Evolutionary conservation across 35 echinoderm and acorn worm species (phyloP).

Genomic region (Strongylocentrotus purpuratus): DNA sequence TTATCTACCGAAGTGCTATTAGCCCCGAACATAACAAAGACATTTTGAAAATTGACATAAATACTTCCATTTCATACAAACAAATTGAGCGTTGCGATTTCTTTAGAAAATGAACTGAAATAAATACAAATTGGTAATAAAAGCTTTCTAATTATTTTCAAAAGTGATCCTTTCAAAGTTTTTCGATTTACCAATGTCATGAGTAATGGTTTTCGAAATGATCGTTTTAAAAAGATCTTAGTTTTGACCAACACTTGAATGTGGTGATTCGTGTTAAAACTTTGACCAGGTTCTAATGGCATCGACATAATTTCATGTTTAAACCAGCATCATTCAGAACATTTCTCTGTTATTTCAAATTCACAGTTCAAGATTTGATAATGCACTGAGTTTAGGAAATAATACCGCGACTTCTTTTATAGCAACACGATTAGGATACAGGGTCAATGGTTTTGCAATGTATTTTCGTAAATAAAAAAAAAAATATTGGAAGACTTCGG

Average conservation of each 20-base stretch:
- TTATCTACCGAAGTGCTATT: not conserved
- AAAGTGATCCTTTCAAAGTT: not conserved
- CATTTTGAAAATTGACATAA: not conserved
- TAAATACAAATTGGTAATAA: not conserved
- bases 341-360: too few relatives aligned
- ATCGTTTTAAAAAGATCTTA: not conserved
- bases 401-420: too few relatives aligned
- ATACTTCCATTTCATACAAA: conserved; percentile 10
- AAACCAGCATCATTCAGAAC: too few relatives aligned
- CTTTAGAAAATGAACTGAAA: not conserved
- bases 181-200: not conserved
- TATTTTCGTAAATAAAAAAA: too few relatives aligned
- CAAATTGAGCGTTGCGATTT: not conserved
- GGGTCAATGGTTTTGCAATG: too few relatives aligned
- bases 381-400: too few relatives aligned
- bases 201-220: not conserved
- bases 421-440: too few relatives aligned
- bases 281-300: not conserved
- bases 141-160: not conserved
- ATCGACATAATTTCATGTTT: not conserved
- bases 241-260: not conserved
- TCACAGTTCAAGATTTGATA: too few relatives aligned
- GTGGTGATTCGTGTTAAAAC: too few relatives aligned
- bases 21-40: conserved; percentile 9
- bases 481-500: not conserved